Evolutionary conservation across 1,140 invertebrate species (phyloP).

Genomic region (Zaprionus tsacasi): DNA sequence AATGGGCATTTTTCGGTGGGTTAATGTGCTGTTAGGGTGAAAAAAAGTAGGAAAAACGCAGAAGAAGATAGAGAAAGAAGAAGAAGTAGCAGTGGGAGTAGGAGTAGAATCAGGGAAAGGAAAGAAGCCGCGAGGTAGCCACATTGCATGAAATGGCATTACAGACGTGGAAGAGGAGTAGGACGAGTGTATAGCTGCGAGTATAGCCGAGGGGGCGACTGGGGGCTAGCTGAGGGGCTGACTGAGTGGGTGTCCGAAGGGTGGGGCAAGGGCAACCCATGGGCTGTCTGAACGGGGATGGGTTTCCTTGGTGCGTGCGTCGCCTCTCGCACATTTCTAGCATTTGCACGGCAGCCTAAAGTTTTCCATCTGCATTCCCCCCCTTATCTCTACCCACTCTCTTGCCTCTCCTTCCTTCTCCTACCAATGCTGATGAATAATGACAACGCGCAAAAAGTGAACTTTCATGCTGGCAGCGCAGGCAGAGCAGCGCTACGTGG

Average conservation of each 20-base stretch:
- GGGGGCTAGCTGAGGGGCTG: not conserved
- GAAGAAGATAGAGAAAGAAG: not conserved
- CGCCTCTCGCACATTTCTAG: constrained; percentile 35
- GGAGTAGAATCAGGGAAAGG: too few relatives aligned
- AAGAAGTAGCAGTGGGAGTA: constrained; percentile 6
- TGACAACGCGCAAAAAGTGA: constrained; percentile 66
- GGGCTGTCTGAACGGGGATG: not conserved
- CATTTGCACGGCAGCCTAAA: constrained; percentile 53
- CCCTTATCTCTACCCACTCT: not conserved
- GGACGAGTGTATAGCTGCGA: too few relatives aligned
- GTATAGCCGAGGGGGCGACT: not conserved
- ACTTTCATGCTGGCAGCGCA: constrained; percentile 52
- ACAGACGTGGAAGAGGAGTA: too few relatives aligned
- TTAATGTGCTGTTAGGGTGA: constrained; percentile 81
- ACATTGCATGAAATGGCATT: too few relatives aligned
- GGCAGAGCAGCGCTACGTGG: not conserved
- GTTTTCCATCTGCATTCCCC: constrained; percentile 5
- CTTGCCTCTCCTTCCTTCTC: not conserved
- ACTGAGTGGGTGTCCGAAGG: constrained; percentile 4
- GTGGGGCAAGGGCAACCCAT: too few relatives aligned
- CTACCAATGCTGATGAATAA: constrained; percentile 68
- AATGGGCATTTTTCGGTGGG: constrained; percentile 74
- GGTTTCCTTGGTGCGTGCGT: constrained; percentile 4
- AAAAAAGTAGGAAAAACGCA: constrained; percentile 61
- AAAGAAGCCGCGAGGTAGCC: too few relatives aligned